Base-by-base conservation (phyloP, 2,113 vertebrate species). In the Holacanthus passer region DNA sequence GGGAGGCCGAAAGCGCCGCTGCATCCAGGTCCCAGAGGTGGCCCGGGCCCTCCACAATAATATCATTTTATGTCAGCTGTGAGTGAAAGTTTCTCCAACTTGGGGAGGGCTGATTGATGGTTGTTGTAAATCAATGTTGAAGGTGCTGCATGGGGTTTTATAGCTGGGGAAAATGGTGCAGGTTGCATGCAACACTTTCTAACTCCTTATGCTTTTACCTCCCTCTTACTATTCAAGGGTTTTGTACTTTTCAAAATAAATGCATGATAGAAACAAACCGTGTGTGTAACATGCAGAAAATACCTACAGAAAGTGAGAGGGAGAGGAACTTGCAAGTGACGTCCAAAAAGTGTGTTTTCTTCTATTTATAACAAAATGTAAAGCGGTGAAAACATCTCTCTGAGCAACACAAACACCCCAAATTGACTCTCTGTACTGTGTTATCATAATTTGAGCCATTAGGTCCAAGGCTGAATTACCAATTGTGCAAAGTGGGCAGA, bases 21-120 rank as follows among this genome's bases (percentile, higher is more conserved):
- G 72, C 82, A 55, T 82, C 68, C 58, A 20, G 37, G 72, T 76
- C 89, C 71, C 88, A 32, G 14, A 50, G 82, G 78, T 73, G n/a
- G 63, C 55, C 53, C 65, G 17, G 56, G 45, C 56, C 75, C 7
- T 69, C 76, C 72, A 62, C 72, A 81, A 82, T 88, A 82, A 89
- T 82, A 87, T 85, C 65, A 89, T 84, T 92, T 87, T 67, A 88
- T 88, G 73, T 89, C 87, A 88, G 87, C 76, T 59, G 10, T 63
- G 88, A 88, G 81, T 75, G 73, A 89, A 89, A 83, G 90, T 90
- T 91, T 91, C 82, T 83, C 73, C 80, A 74, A 87, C 82, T 87
- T 50, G 75, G 68, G 69, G 48, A 79, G 66, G 63, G 60, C 60
- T 88, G 91, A 91, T 91, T 84, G 88, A 94, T 91, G 83, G 86